Conservation (phyloP, 2,113 vertebrate species). For the Tringa solitaria region DNA sequence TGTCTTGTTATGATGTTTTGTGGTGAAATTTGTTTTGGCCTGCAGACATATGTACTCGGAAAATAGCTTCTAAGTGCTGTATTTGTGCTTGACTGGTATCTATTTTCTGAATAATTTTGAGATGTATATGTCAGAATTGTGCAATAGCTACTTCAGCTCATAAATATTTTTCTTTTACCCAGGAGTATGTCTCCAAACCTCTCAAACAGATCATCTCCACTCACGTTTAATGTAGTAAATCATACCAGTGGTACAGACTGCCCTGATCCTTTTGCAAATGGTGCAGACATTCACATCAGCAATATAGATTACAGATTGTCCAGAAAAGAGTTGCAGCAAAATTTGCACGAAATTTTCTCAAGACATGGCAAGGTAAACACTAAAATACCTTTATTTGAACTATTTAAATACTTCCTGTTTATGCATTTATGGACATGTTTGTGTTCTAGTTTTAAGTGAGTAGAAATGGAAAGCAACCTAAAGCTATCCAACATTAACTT, state of each 20-base stretch:
- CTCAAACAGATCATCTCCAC: slow-evolving; percentile 87
- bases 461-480: background rate
- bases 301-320: slow-evolving; percentile 96
- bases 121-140: fast-evolving
- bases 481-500: too few species aligned
- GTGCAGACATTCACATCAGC: slow-evolving; percentile 88
- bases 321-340: slow-evolving; percentile 92
- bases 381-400: background rate
- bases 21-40: background rate
- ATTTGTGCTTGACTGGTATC: background rate
- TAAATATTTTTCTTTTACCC: background rate
- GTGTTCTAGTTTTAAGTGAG: background rate
- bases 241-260: slow-evolving; percentile 66
- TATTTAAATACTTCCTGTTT: background rate
- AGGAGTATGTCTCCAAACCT: slow-evolving; percentile 88
- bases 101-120: background rate
- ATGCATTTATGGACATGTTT: background rate
- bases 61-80: background rate
- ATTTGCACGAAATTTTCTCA: slow-evolving; percentile 84
- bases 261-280: slow-evolving; percentile 86
- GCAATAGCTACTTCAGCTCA: background rate
- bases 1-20: background rate
- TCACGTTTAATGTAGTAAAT: slow-evolving; percentile 70
- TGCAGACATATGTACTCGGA: background rate
- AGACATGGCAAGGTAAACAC: slow-evolving; percentile 86